Evolutionary conservation across 1,140 invertebrate genomes (phyloP).

Genomic region (Pseudomyrmex pallidus): DNA sequence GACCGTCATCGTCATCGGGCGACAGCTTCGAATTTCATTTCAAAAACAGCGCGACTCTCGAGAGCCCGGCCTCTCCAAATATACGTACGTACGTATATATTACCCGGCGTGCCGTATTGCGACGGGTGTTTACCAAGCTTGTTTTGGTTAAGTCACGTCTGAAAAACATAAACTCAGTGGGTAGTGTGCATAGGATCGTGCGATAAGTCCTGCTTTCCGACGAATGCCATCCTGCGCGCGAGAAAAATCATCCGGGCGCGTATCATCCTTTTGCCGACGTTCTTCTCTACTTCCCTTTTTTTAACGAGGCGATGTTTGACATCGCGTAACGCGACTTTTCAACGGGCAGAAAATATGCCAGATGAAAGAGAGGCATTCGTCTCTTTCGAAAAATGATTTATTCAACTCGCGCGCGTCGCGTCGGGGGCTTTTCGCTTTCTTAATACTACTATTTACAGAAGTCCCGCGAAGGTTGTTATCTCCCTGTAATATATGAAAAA

Average conservation of each 20-base stretch:
- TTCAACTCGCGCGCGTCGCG: neutral
- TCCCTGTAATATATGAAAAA: neutral
- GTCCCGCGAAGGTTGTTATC: neutral
- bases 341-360: neutral
- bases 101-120: slow-evolving; percentile 8
- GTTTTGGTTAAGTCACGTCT: slow-evolving; percentile 61
- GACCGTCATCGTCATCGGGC: slow-evolving; percentile 43
- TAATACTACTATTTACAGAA: neutral
- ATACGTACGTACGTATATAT: slow-evolving; percentile 27
- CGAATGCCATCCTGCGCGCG: slow-evolving; percentile 35
- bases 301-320: slow-evolving; percentile 26
- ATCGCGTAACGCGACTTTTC: neutral
- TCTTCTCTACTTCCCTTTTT: slow-evolving; percentile 8
- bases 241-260: slow-evolving; percentile 2
- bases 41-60: slow-evolving; percentile 38
- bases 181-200: slow-evolving; percentile 53
- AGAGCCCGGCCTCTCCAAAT: slow-evolving; percentile 36
- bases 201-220: slow-evolving; percentile 49
- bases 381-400: neutral
- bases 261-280: slow-evolving; percentile 10
- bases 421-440: neutral
- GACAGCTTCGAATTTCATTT: slow-evolving; percentile 52
- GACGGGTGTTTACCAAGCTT: slow-evolving; percentile 45
- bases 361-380: neutral
- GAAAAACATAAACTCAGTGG: slow-evolving; percentile 42